phyloP scores from a whole-genome alignment of 2,113 vertebrate genomes.

The Todiramphus saurophagus region DNA sequence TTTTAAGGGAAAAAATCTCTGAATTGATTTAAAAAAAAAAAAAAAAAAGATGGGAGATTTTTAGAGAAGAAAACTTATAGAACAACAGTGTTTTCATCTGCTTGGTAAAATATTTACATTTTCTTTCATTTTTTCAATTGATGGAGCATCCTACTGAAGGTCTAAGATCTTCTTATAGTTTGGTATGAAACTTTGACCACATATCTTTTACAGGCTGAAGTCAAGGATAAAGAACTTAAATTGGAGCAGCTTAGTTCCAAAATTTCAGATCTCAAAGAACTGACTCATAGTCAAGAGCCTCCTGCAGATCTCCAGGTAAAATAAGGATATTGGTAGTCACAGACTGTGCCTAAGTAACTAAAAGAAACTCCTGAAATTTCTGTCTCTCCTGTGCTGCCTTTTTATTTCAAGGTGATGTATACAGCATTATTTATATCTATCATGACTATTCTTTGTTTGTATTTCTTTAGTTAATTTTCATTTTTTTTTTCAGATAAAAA shows the following conservation, averaged over 20 bases:
- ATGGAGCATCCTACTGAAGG: not conserved
- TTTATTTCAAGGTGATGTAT: not conserved
- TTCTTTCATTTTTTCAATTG: not conserved
- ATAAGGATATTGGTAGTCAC: not conserved
- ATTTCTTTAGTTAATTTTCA: not conserved
- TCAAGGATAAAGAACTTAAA: constrained; percentile 82
- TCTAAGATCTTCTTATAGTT: not conserved
- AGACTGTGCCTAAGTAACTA: not conserved
- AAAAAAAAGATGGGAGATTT: not conserved
- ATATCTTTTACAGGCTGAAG: constrained; percentile 80
- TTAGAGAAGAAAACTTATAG: not conserved
- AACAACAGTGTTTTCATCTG: not conserved
- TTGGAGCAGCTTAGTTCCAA: constrained; percentile 85
- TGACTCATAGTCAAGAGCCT: constrained; percentile 80
- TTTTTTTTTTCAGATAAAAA: not conserved
- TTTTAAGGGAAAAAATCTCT: not conserved
- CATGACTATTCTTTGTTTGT: not conserved
- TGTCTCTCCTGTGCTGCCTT: not conserved
- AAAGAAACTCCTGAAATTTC: not conserved
- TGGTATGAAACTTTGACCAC: not conserved
- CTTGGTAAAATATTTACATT: not conserved
- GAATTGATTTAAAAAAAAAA: not conserved
- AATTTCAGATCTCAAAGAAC: constrained; percentile 84
- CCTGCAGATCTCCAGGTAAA: constrained; percentile 91
- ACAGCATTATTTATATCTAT: not conserved